These are phyloP conservation scores for Pseudachorutes palmiensis DNA, from an alignment of 1,140 invertebrate genomes.

Conservation along the genomic window DNA sequence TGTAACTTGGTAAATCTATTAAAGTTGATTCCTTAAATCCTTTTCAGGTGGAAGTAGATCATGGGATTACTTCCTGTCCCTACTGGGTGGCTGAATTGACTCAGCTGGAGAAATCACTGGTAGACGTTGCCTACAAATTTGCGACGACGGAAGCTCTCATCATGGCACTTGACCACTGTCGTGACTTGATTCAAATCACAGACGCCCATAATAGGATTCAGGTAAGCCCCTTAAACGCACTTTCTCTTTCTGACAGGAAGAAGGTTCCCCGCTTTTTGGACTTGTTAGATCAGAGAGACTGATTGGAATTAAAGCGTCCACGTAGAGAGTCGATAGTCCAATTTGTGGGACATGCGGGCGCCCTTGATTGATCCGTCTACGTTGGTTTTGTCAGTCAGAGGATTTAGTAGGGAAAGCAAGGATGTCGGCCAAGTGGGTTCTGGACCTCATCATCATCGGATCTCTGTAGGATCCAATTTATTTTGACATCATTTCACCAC, in stretches of 20 bases:
- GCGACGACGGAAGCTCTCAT: conserved; percentile 63
- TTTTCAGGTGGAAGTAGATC: conserved; percentile 33
- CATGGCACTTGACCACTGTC: conserved; percentile 70
- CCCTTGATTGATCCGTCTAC: background rate
- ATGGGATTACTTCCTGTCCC: conserved; percentile 24
- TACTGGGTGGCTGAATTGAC: conserved; percentile 31
- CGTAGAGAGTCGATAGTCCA: background rate
- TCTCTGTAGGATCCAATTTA: background rate
- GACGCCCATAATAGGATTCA: conserved; percentile 73
- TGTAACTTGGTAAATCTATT: too few species aligned
- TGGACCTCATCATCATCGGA: too few species aligned
- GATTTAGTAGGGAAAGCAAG: background rate
- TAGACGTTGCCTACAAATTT: conserved; percentile 43
- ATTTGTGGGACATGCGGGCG: background rate
- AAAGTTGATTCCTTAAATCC: too few species aligned
- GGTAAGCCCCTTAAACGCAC: conserved; percentile 49
- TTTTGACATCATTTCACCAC: background rate
- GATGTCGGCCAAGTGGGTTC: background rate
- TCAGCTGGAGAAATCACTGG: conserved; percentile 29
- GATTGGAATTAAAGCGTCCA: background rate
- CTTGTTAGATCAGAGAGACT: too few species aligned
- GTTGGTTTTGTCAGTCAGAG: too few species aligned
- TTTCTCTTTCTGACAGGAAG: background rate
- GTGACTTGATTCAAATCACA: conserved; percentile 78
- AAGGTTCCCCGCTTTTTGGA: too few species aligned